Conservation (phyloP, 2,888 invertebrate genomes). For the Vannuccia rotundouncinata region DNA sequence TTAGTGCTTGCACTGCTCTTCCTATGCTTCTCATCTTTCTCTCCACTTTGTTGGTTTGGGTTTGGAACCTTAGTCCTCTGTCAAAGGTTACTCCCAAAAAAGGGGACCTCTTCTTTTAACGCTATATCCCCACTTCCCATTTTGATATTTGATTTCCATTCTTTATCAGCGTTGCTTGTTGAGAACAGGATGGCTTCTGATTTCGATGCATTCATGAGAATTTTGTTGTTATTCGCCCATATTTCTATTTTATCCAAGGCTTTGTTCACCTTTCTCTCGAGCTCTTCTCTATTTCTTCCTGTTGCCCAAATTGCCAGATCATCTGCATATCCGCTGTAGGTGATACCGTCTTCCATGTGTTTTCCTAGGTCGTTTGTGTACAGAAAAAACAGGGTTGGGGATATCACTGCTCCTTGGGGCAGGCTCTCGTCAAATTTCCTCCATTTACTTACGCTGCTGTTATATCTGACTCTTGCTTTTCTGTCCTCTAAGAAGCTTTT, state of each 20-base stretch:
- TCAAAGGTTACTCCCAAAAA: neutral
- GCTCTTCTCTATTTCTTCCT: neutral
- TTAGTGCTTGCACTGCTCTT: neutral
- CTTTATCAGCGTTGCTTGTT: neutral
- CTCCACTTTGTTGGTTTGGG: neutral
- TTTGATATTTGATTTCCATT: neutral
- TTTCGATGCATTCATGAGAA: neutral
- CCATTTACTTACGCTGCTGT: neutral
- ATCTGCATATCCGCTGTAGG: neutral
- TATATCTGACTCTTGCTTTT: neutral
- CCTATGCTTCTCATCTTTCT: neutral
- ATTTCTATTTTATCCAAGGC: neutral
- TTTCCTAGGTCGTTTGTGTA: neutral
- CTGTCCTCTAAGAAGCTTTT: neutral
- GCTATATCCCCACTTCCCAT: neutral
- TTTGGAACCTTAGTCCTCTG: neutral
- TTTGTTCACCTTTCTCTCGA: neutral
- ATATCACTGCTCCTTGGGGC: neutral
- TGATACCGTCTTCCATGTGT: neutral
- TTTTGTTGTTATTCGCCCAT: neutral
- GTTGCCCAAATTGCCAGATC: neutral
- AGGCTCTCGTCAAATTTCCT: neutral
- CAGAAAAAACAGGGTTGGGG: conserved; percentile 1
- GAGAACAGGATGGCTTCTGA: neutral
- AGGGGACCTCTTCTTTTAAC: neutral